Evolutionary conservation across 2,888 invertebrate genomes (phyloP), one percentile per base, ranked within the genome.

Genomic region (Folsomia candida): DNA sequence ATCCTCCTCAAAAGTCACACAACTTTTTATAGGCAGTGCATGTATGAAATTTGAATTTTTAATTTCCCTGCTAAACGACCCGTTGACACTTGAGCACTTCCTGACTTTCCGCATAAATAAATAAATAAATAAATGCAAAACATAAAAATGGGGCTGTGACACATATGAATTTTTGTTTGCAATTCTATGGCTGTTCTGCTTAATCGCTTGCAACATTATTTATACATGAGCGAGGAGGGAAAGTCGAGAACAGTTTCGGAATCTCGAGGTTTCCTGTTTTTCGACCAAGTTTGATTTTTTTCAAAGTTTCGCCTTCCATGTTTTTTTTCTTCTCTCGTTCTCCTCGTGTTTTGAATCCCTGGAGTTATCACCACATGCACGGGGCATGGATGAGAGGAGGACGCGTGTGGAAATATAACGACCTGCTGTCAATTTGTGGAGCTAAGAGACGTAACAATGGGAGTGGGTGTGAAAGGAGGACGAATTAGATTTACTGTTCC

Each of bases 401-500:
- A 37, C 37, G 37, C 14, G 37, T 4, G 37, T 14, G 14, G 37
- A 37, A 37, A 37, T 9, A 9, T 14, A 37, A 37, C 6, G 37
- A 37, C 37, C 37, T 37, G 6, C 37, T 14, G 37, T 37, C 37
- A 37, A 37, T 37, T 37, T 37, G 37, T n/a, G n/a, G n/a, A n/a
- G n/a, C n/a, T n/a, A n/a, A 37, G 37, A 37, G 37, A n/a, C 14
- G 6, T 37, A 4, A 37, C 37, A 37, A 37, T 37, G 37, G 37
- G n/a, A n/a, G 37, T 37, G 14, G 37, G 14, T 37, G 14, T 54
- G 54, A n/a, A 54, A 54, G 54, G 20, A 22, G 63, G 51, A 64
- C 28, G 11, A 24, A 22, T 54, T 65, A 65, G 54, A 65, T 65
- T 65, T 65, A 65, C 65, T 47, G 65, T 24, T 65, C 47, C 47